Evolutionary conservation across 2,888 invertebrate genomes (phyloP).

Genomic region (Hecatera dysodea): DNA sequence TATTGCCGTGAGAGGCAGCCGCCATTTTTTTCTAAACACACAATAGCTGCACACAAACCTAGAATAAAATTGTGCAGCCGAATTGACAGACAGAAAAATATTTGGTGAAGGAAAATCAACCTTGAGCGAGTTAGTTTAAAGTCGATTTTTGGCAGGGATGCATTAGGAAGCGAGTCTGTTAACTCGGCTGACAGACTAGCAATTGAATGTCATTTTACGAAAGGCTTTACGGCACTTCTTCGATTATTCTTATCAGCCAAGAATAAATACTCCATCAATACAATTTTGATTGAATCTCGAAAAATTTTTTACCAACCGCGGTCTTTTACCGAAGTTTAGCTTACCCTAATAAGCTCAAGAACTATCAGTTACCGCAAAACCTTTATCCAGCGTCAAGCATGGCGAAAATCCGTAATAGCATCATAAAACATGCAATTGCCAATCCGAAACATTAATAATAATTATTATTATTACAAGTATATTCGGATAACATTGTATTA

Average conservation of each 20-base stretch:
- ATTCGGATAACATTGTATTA: slow-evolving; percentile 74
- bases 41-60: slow-evolving; percentile 80
- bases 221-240: slow-evolving; percentile 39
- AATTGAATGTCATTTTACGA: slow-evolving; percentile 53
- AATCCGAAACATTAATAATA: slow-evolving; percentile 59
- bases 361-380: slow-evolving; percentile 36
- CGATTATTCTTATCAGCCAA: slow-evolving; percentile 24
- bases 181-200: slow-evolving; percentile 65
- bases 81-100: slow-evolving; percentile 57
- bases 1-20: slow-evolving; percentile 32
- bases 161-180: slow-evolving; percentile 45
- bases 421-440: slow-evolving; percentile 74
- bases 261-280: not conserved
- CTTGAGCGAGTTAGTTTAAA: slow-evolving; percentile 47
- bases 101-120: slow-evolving; percentile 54
- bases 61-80: slow-evolving; percentile 72
- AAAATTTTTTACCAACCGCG: slow-evolving; percentile 2
- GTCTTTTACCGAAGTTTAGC: slow-evolving; percentile 6
- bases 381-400: slow-evolving; percentile 28
- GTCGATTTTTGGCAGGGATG: slow-evolving; percentile 55
- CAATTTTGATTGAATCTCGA: not conserved
- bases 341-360: slow-evolving; percentile 54
- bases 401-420: slow-evolving; percentile 14
- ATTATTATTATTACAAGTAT: slow-evolving; percentile 44
- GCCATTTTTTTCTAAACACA: slow-evolving; percentile 46